Conservation (phyloP, 2,888 invertebrate genomes). For the Macropis europaea region DNA sequence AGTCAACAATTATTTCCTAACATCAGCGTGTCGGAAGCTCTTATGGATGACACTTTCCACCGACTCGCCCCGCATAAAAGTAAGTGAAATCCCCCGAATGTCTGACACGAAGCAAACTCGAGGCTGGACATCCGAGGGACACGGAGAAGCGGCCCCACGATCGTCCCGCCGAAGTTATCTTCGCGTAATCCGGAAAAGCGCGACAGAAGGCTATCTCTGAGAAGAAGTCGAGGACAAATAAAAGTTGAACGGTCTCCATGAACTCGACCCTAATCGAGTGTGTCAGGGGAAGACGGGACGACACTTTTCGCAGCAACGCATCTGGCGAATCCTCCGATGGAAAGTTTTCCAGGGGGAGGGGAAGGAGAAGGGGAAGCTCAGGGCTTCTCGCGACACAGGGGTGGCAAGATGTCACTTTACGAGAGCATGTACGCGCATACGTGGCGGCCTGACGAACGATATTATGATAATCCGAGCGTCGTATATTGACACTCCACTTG, state of each 20-base stretch:
- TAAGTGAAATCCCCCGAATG: no score
- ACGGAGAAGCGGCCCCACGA: background rate
- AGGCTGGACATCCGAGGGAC: background rate
- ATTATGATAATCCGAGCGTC: slow-evolving; percentile 72
- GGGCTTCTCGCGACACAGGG: slow-evolving; percentile 26
- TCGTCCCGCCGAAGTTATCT: background rate
- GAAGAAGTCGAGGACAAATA: slow-evolving; percentile 26
- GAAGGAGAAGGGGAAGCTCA: slow-evolving; percentile 19
- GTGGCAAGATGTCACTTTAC: slow-evolving; percentile 47
- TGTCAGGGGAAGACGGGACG: background rate
- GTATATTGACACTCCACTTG: slow-evolving; percentile 62
- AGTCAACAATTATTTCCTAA: no score
- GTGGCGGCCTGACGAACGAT: slow-evolving; percentile 46
- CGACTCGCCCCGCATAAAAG: no score
- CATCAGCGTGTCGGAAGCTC: no score
- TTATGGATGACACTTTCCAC: no score
- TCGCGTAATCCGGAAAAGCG: slow-evolving; percentile 19
- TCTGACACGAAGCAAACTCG: background rate
- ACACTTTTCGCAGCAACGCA: slow-evolving; percentile 30
- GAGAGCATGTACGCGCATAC: slow-evolving; percentile 36
- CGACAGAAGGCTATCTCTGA: background rate
- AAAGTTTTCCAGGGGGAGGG: slow-evolving; percentile 31
- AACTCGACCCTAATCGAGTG: slow-evolving; percentile 46
- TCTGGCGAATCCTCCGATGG: slow-evolving; percentile 45
- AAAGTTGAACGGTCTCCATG: slow-evolving; percentile 39